A percentile compares a stretch with the other conserved stretches of the same genome.
Conservation (phyloP, 2,888 invertebrate genomes). For the Bembecia ichneumoniformis region DNA sequence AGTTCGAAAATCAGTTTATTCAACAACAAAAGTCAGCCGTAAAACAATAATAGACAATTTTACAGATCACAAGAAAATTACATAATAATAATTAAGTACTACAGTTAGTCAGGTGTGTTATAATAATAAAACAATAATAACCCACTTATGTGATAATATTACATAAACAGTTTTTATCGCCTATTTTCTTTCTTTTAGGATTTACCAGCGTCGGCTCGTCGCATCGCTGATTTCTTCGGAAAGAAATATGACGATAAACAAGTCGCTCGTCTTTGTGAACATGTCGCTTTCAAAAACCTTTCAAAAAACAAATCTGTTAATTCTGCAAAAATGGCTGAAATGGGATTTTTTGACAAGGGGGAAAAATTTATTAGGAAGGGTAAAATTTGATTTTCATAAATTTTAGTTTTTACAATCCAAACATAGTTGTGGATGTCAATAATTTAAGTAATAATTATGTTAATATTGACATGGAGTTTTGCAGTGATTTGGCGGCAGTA, state of each 20-base stretch:
- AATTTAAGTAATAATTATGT: too few species aligned
- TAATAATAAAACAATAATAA: too few species aligned
- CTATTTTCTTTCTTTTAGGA: slow-evolving; percentile 56
- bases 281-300: slow-evolving; percentile 87
- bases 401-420: too few species aligned
- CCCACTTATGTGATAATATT: not conserved
- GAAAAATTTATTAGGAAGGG: slow-evolving; percentile 79
- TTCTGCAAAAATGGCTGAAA: slow-evolving; percentile 73
- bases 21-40: too few species aligned
- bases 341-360: slow-evolving; percentile 71
- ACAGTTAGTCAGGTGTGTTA: too few species aligned
- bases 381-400: not conserved
- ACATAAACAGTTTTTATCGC: not conserved
- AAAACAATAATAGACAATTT: too few species aligned
- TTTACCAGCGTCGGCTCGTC: slow-evolving; percentile 67
- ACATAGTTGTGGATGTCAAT: not conserved
- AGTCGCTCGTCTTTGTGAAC: slow-evolving; percentile 74
- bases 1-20: too few species aligned
- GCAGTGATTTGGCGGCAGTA: too few species aligned
- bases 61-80: too few species aligned
- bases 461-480: too few species aligned
- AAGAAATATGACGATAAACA: slow-evolving; percentile 72
- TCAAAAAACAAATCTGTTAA: slow-evolving; percentile 86
- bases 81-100: too few species aligned
- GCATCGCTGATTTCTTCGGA: slow-evolving; percentile 75